These are phyloP conservation scores for Matsumyia berberina DNA, from an alignment of 2,888 invertebrate species.

Conservation along the genomic window DNA sequence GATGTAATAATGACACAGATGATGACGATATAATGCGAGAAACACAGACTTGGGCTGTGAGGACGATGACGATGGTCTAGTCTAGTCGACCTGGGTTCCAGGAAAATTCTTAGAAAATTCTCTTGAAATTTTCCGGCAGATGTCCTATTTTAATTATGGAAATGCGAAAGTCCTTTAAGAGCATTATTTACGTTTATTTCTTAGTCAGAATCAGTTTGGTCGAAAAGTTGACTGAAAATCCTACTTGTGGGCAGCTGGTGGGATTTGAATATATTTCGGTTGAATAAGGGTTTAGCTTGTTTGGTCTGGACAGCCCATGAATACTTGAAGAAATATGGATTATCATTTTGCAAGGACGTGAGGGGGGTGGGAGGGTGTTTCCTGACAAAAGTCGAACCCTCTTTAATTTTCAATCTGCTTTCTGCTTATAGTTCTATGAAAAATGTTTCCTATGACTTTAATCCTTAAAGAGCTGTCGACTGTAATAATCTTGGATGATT, in stretches of 20 bases:
- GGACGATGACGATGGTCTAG: constrained; percentile 6
- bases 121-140: background rate
- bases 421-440: no score
- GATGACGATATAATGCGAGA: constrained; percentile 17
- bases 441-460: no score
- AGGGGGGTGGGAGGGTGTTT: background rate
- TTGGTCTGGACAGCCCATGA: no score
- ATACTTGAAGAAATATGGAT: no score
- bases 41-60: background rate
- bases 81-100: background rate
- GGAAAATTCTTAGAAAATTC: background rate
- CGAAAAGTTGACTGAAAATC: background rate
- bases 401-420: background rate
- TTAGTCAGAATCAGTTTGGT: background rate
- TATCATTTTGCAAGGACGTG: background rate
- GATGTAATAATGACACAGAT: constrained; percentile 13
- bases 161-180: constrained; percentile 6
- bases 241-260: background rate
- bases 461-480: no score
- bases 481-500: no score
- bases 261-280: background rate
- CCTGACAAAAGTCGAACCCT: background rate
- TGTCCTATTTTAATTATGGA: constrained; percentile 4
- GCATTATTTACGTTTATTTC: constrained; percentile 8
- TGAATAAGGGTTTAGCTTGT: no score